Base-by-base conservation (phyloP, 2,797 vertebrate species). In the Huso huso region DNA sequence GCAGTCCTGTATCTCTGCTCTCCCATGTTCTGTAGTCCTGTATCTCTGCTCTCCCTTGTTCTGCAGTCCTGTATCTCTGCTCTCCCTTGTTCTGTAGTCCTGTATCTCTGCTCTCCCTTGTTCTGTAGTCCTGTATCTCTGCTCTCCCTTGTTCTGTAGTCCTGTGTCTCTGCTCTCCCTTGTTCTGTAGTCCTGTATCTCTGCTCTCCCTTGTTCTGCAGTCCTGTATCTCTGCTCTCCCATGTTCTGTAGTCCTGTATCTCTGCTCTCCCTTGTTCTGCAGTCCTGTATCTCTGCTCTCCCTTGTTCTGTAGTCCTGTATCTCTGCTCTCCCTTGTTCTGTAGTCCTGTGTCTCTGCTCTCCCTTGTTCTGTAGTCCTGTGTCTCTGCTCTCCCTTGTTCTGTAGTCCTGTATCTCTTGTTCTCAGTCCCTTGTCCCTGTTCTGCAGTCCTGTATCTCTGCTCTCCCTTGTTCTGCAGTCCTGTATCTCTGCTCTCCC, bases 281-380 rank as follows among this genome's bases (percentile, higher is more conserved):
- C 15, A 62, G 48, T 64, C 65, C 59, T 71, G 15, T 18, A 18
- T 18, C 37, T 37, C 37, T 37, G 7, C 15, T 62, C 52, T 64
- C 10, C 3, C 53, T 48, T 55, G 12, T 70, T 7, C 69, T 8
- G 62, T 13, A 62, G 48, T 64, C 65, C 59, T 71, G 15, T 18
- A 18, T 18, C 37, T 37, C 37, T 37, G 7, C 15, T 62, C 52
- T 64, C 10, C 3, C 53, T 48, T 55, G 12, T 70, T 7, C 69
- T 8, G 62, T 13, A 62, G 48, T 64, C 65, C 59, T 71, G 15
- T 18, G 1, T 18, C 37, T 37, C 37, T 37, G 7, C 15, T 62
- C 52, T 64, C 10, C 3, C 53, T 48, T 50, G 12, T 70, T 7
- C 69, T 8, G 62, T 13, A 62, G 48, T 64, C 65, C 59, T 71